Percentiles rank a stretch among this genome's conserved stretches.
These are phyloP conservation scores for Endomychus coccineus DNA, from an alignment of 2,888 invertebrate genomes.

Conservation along the genomic window DNA sequence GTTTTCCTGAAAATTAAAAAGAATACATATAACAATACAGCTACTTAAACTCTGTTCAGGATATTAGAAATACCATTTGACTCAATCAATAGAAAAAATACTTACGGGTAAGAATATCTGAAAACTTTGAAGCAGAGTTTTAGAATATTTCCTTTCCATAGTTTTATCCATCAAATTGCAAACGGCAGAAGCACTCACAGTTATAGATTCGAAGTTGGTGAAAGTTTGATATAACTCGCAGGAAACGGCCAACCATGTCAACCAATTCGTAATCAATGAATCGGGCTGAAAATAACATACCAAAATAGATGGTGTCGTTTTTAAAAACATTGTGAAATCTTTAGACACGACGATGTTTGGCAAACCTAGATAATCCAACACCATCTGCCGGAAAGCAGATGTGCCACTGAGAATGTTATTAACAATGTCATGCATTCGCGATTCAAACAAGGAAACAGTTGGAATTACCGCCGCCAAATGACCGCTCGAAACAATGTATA, in stretches of 20 bases:
- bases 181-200: conserved; percentile 24
- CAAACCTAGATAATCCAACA: too few relatives aligned
- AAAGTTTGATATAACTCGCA: conserved; percentile 24
- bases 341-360: too few relatives aligned
- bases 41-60: not conserved
- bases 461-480: too few relatives aligned
- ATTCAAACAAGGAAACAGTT: too few relatives aligned
- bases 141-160: conserved; percentile 50
- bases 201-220: conserved; percentile 28
- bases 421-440: too few relatives aligned
- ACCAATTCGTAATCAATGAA: conserved; percentile 54
- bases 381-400: too few relatives aligned
- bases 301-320: too few relatives aligned
- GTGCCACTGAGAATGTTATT: too few relatives aligned
- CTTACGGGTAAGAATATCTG: conserved; percentile 63
- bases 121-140: conserved; percentile 58
- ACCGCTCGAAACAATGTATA: too few relatives aligned
- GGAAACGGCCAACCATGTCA: conserved; percentile 50
- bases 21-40: not conserved
- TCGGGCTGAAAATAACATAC: conserved; percentile 49
- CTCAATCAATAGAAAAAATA: conserved; percentile 11
- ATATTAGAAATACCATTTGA: not conserved
- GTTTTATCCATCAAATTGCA: conserved; percentile 46
- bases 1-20: conserved; percentile 50
- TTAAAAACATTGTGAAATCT: too few relatives aligned